Evolutionary conservation across 2,888 invertebrate genomes (phyloP).

Genomic region (Notodonta ziczac): DNA sequence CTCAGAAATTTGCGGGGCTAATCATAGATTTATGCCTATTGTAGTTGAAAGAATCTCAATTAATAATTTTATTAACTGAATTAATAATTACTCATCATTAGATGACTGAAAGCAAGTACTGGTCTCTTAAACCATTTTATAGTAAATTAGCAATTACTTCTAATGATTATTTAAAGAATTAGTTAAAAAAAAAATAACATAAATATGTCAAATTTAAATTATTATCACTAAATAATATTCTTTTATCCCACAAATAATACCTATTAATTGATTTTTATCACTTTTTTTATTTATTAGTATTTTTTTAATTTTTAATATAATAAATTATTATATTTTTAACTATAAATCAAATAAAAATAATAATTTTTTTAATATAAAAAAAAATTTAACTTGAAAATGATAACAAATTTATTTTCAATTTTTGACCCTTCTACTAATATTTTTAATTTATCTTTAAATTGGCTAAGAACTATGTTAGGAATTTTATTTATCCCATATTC

Average conservation of each 20-base stretch:
- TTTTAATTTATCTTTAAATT: conserved; percentile 83
- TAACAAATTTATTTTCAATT: conserved; percentile 87
- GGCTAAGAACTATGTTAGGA: conserved; percentile 83
- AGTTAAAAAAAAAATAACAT: conserved; percentile 77
- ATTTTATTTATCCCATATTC: conserved; percentile 78
- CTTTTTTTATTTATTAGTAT: conserved; percentile 67
- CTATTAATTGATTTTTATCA: conserved; percentile 82
- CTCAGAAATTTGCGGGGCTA: conserved; percentile 92
- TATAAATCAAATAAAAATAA: conserved; percentile 49
- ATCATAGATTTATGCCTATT: conserved; percentile 93
- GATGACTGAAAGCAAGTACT: conserved; percentile 88
- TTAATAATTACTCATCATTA: conserved; percentile 83
- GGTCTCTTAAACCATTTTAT: conserved; percentile 89
- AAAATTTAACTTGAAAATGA: conserved; percentile 84
- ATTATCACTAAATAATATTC: conserved; percentile 82
- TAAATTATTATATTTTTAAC: conserved; percentile 79
- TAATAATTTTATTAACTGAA: conserved; percentile 85
- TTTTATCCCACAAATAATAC: conserved; percentile 89
- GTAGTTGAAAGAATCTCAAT: conserved; percentile 84
- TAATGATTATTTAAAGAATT: conserved; percentile 85
- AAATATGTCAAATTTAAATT: conserved; percentile 88
- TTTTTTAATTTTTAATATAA: conserved; percentile 78
- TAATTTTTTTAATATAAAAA: conserved; percentile 51
- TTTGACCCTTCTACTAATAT: conserved; percentile 86
- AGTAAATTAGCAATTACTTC: conserved; percentile 86